Percentiles rank a stretch among this genome's conserved stretches.
Conservation (phyloP, 2,797 vertebrate genomes). For the Schizothorax lantsangensis region DNA sequence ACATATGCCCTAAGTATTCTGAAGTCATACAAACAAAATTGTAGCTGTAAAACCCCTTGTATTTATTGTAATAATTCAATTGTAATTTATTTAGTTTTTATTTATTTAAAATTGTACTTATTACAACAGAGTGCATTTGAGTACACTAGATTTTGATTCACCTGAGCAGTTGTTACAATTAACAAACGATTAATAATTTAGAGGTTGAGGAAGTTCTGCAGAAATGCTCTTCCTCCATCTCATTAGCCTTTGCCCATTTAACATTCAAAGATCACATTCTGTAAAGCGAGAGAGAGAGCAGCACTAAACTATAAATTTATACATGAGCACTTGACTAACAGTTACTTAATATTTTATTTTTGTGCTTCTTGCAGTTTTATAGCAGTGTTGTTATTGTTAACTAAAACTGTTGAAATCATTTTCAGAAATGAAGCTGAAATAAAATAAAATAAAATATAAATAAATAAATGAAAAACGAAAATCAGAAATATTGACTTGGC, state of each 20-base stretch:
- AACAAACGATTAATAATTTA: not conserved
- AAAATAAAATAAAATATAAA: not conserved
- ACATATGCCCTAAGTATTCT: not conserved
- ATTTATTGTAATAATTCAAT: not conserved
- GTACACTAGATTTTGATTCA: not conserved
- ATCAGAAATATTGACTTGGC: not conserved
- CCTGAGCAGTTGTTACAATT: not conserved
- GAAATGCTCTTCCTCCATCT: not conserved
- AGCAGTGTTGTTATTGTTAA: not conserved
- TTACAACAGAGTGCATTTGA: not conserved
- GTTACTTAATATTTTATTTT: not conserved
- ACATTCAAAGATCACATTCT: not conserved
- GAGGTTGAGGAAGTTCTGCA: not conserved
- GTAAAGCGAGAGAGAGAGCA: not conserved
- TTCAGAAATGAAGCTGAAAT: not conserved
- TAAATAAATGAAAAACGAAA: not conserved
- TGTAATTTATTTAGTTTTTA: not conserved
- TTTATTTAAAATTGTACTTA: not conserved
- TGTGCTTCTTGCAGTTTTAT: not conserved
- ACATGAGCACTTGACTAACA: not conserved
- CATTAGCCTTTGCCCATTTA: not conserved
- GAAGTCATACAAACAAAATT: not conserved
- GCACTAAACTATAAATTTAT: not conserved
- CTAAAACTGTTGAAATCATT: not conserved
- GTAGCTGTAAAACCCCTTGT: not conserved